phyloP scores from a whole-genome alignment of 2,113 vertebrate species.

The Syngnathoides biaculeatus region DNA sequence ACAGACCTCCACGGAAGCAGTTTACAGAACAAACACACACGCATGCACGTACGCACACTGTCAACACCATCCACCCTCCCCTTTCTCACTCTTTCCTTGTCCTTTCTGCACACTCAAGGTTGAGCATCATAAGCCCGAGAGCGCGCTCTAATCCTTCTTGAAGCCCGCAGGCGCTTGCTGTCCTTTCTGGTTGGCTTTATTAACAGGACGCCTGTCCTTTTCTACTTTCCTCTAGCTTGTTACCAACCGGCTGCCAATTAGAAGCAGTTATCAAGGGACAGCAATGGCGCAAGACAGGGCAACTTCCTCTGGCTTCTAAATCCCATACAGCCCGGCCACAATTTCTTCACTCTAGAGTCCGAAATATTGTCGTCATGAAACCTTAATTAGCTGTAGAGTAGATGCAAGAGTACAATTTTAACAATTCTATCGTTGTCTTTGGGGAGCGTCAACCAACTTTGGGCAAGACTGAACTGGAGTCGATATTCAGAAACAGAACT shows the following conservation, averaged over 20 bases:
- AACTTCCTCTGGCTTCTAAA: slow-evolving; percentile 12
- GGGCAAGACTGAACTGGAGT: background rate
- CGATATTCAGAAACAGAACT: background rate
- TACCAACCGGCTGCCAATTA: slow-evolving; percentile 49
- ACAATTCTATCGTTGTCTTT: background rate
- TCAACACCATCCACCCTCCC: slow-evolving; percentile 15
- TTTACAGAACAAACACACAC: slow-evolving; percentile 16
- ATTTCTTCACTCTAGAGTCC: background rate
- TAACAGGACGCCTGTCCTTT: slow-evolving; percentile 53
- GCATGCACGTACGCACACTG: background rate
- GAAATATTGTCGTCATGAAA: background rate
- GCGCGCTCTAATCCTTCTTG: slow-evolving; percentile 48
- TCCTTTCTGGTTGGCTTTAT: slow-evolving; percentile 61
- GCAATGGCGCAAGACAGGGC: slow-evolving; percentile 31
- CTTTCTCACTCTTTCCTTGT: slow-evolving; percentile 18
- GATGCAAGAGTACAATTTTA: background rate
- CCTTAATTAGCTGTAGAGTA: background rate
- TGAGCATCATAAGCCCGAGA: slow-evolving; percentile 35
- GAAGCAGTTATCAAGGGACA: slow-evolving; percentile 47
- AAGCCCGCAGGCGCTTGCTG: slow-evolving; percentile 46
- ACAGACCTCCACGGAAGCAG: slow-evolving; percentile 19
- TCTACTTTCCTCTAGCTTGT: slow-evolving; percentile 43
- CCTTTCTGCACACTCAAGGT: slow-evolving; percentile 36
- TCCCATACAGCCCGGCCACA: slow-evolving; percentile 1
- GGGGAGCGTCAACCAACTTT: background rate